These are phyloP conservation scores for Excalfactoria chinensis DNA, from an alignment of 2,113 vertebrate species.

Conservation along the genomic window DNA sequence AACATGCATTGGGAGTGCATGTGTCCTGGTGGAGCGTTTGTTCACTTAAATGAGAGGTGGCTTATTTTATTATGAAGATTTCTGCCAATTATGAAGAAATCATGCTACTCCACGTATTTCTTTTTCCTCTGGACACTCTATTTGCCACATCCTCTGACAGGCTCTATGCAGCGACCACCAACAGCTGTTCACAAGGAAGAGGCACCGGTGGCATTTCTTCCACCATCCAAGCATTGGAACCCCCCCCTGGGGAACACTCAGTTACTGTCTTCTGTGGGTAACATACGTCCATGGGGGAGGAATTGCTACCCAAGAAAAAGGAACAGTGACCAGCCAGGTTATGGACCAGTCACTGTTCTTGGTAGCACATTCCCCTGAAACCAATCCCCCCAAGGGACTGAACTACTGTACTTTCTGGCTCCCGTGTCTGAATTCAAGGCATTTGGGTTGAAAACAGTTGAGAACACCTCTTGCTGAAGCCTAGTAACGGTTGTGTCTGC, in stretches of 20 bases:
- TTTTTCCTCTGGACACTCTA: not conserved
- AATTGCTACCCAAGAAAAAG: accelerated
- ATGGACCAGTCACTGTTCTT: accelerated
- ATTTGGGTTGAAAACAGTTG: not conserved
- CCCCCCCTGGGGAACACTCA: not conserved
- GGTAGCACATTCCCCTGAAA: not conserved
- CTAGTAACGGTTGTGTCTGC: not conserved
- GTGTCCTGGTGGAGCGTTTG: not conserved
- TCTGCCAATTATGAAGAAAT: not conserved
- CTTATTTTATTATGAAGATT: not conserved
- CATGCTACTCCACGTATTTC: accelerated
- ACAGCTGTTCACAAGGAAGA: not conserved
- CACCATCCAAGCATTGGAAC: too few relatives aligned
- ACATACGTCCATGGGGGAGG: not conserved
- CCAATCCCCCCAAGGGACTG: not conserved
- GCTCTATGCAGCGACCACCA: not conserved
- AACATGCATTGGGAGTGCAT: not conserved
- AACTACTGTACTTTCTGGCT: not conserved
- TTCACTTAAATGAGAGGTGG: not conserved
- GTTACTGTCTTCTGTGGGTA: not conserved
- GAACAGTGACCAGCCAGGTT: not conserved
- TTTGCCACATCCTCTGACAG: not conserved
- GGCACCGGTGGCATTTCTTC: not conserved
- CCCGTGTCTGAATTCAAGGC: not conserved
- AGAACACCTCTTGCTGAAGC: not conserved